Conservation (phyloP, 2,113 vertebrate species). For the Brachionichthys hirsutus region DNA sequence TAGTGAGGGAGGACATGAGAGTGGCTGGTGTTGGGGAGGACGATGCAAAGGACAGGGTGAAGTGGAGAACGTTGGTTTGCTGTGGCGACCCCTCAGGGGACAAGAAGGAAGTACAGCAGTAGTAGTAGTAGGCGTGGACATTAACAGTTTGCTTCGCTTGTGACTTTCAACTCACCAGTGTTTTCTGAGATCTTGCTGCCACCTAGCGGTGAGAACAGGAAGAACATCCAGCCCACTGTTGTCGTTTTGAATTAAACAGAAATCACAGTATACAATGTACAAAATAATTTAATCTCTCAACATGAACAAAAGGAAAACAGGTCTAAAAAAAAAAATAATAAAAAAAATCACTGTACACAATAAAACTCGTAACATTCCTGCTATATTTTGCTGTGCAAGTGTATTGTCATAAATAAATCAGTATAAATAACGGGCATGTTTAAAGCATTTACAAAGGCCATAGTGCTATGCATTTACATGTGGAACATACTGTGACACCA, state of each 20-base stretch:
- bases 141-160: too few relatives aligned
- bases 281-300: constrained; percentile 53
- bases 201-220: constrained; percentile 16
- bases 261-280: background rate
- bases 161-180: background rate
- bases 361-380: constrained; percentile 41
- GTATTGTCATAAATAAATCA: background rate
- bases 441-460: background rate
- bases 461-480: background rate
- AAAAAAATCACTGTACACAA: constrained; percentile 35
- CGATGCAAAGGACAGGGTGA: too few relatives aligned
- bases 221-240: constrained; percentile 1
- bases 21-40: too few relatives aligned
- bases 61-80: too few relatives aligned
- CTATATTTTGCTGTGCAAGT: constrained; percentile 55
- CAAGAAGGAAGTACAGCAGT: too few relatives aligned
- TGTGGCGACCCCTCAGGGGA: too few relatives aligned
- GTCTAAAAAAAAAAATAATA: constrained; percentile 7
- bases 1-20: too few relatives aligned
- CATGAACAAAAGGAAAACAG: constrained; percentile 22
- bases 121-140: too few relatives aligned
- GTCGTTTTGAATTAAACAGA: background rate
- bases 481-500: background rate
- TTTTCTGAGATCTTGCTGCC: constrained; percentile 4
- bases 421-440: constrained; percentile 36